phyloP scores from a whole-genome alignment of 2,888 invertebrate genomes.

The Phlogophora meticulosa region DNA sequence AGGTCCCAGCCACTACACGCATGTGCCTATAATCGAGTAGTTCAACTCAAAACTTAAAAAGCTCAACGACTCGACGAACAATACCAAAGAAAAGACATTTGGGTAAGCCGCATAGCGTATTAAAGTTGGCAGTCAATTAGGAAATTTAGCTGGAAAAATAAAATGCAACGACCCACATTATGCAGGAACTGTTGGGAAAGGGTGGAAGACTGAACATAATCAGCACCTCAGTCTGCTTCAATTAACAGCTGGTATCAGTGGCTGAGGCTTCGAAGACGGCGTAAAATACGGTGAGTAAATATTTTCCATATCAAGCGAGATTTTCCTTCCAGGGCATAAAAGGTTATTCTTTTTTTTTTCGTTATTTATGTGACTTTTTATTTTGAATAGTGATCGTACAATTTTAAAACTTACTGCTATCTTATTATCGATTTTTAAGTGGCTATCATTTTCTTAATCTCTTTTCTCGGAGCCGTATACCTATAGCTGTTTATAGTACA shows the following conservation, averaged over 20 bases:
- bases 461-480: constrained; percentile 48
- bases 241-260: constrained; percentile 74
- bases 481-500: constrained; percentile 72
- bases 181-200: constrained; percentile 60
- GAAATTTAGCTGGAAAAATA: no score
- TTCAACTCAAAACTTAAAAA: no score
- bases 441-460: constrained; percentile 16
- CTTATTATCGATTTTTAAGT: constrained; percentile 1
- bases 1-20: no score
- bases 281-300: background rate
- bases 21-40: no score
- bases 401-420: background rate
- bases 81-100: no score
- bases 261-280: constrained; percentile 41
- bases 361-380: no score
- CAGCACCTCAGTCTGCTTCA: constrained; percentile 74
- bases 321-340: background rate
- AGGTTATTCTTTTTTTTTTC: background rate
- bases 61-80: no score
- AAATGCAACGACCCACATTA: constrained; percentile 61
- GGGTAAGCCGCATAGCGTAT: no score
- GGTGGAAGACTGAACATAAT: constrained; percentile 80
- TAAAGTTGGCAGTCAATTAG: no score
- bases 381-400: background rate
- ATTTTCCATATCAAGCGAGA: no score